Base-by-base conservation (phyloP, 2,888 invertebrate species). In the Eledone cirrhosa region DNA sequence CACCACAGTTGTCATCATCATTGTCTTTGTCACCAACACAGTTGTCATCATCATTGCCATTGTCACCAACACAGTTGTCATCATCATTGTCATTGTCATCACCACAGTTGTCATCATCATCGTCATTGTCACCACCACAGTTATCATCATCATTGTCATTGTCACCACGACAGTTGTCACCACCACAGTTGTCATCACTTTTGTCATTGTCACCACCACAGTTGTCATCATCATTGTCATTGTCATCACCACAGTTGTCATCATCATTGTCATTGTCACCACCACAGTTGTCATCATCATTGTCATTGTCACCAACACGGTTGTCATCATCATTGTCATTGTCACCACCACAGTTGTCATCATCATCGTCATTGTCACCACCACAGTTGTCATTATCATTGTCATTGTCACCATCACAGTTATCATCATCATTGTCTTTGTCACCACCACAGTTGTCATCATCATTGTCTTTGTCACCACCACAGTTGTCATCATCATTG, bases 221-320 rank as follows among this genome's bases (percentile, higher is more conserved):
- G n/a, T 53, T n/a, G n/a, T 53, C 53, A 53, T 53, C n/a, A n/a
- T n/a, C n/a, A n/a, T n/a, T n/a, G n/a, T n/a, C n/a, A n/a, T n/a
- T n/a, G n/a, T n/a, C n/a, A 53, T 53, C 53, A 53, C n/a, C 3
- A 53, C n/a, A 19, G n/a, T 53, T n/a, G 4, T 53, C 4, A 4
- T 53, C 53, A 53, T 53, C n/a, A 53, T 53, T n/a, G n/a, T 53
- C 53, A 3, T 53, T 2, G 4, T 53, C 53, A 53, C n/a, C 5
- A n/a, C n/a, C 53, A 53, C n/a, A 19, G 53, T 53, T n/a, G n/a
- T 53, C 53, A 53, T 53, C 53, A 53, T 53, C 53, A 53, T 53
- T 1, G 5, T 53, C 53, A 53, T 53, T n/a, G n/a, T 53, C 53
- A 53, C n/a, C 5, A 53, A 22, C 53, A 53, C n/a, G 19, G n/a